Conservation (phyloP, 2,113 vertebrate species). For the Sinocyclocheilus anophthalmus region DNA sequence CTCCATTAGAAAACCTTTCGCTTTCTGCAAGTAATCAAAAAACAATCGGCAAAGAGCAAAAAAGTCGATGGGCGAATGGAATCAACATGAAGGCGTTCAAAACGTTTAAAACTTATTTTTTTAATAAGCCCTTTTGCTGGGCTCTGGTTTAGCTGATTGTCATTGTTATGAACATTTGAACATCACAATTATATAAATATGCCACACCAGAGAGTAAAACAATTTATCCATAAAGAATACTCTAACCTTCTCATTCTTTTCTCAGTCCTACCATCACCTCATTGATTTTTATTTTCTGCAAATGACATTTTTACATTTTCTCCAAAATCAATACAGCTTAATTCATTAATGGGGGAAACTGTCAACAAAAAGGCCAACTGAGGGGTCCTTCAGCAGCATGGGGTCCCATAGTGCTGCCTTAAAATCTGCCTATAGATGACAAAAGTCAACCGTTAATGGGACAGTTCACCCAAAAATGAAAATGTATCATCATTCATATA, state of each 20-base stretch:
- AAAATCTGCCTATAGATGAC: conserved; percentile 1
- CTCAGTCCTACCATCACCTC: not conserved
- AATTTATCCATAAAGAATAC: not conserved
- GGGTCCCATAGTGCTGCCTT: not conserved
- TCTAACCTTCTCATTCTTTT: not conserved
- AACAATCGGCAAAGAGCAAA: conserved; percentile 10
- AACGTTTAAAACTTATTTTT: not conserved
- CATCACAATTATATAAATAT: conserved; percentile 7
- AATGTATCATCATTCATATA: no score
- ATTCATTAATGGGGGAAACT: not conserved
- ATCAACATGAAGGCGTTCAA: not conserved
- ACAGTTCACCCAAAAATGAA: no score
- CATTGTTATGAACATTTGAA: not conserved
- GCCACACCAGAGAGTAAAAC: not conserved
- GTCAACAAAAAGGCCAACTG: not conserved
- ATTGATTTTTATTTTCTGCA: conserved; percentile 5
- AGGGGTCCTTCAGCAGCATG: not conserved
- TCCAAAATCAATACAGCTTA: not conserved
- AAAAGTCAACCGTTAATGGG: not conserved
- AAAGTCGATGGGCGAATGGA: not conserved
- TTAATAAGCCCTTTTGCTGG: not conserved
- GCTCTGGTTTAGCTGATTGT: not conserved
- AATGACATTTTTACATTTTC: not conserved
- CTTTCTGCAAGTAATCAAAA: conserved; percentile 2
- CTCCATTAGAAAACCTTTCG: not conserved